Evolutionary conservation across 2,113 vertebrate genomes (phyloP).

Genomic region (Brachionichthys hirsutus): DNA sequence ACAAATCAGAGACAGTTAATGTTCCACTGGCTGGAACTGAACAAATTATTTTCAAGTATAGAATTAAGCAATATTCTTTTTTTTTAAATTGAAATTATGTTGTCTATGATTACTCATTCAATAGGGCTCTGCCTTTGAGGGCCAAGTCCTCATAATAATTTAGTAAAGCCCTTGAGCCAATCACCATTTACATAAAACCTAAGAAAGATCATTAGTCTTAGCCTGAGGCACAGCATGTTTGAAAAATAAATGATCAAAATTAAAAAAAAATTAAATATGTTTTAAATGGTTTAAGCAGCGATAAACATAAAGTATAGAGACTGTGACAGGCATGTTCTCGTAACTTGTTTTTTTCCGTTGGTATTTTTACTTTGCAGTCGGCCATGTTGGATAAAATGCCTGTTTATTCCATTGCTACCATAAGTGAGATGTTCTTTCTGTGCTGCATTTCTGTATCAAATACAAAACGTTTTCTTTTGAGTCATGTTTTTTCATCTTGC

Average conservation of each 20-base stretch:
- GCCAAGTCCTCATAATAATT: neutral
- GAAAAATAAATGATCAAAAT: conserved; percentile 2
- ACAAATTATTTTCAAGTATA: neutral
- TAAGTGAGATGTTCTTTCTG: too few species aligned
- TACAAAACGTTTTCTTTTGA: neutral
- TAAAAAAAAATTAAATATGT: neutral
- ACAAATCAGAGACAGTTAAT: too few species aligned
- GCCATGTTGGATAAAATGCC: neutral
- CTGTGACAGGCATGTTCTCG: neutral
- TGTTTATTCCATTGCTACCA: too few species aligned
- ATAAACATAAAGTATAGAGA: neutral
- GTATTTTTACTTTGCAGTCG: neutral
- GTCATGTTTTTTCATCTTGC: neutral
- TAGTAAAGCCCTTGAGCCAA: conserved; percentile 1
- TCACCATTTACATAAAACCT: conserved; percentile 5
- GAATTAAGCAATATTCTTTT: neutral
- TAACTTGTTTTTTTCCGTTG: neutral
- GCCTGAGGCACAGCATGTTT: conserved; percentile 9
- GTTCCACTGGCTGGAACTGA: neutral
- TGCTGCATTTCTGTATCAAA: neutral
- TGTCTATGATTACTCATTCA: neutral
- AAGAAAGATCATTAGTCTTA: conserved; percentile 7
- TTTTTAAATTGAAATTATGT: neutral
- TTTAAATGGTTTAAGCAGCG: too few species aligned
- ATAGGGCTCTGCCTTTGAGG: neutral